Evolutionary conservation across 2,888 invertebrate genomes (phyloP), one percentile per base, ranked within the genome.

Genomic region (Strigamia transsilvanica): DNA sequence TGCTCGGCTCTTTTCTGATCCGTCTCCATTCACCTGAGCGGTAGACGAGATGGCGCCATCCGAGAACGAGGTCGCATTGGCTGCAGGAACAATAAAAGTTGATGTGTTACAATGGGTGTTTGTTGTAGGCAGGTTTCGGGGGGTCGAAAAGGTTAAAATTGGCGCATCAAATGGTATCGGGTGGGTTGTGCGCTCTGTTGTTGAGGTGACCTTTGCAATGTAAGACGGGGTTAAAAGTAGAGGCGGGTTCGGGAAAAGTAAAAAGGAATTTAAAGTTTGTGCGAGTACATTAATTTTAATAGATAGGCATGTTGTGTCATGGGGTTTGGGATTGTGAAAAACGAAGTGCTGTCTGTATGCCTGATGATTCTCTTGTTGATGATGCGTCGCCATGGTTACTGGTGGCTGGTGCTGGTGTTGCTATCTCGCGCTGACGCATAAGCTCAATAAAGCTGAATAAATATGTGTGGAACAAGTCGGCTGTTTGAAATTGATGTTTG

Each of bases 21-120:
- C 56, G 56, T 56, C 56, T 56, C 56, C 56, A 56, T 56, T 56
- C 56, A 56, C 56, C 56, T 56, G 56, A 56, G 56, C 56, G 21
- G 56, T 56, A 56, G 56, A 56, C 56, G 56, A 56, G 56, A 21
- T 56, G 56, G 56, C 56, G 56, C 56, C 56, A 56, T 18, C n/a
- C 56, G 56, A 56, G 56, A 56, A n/a, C 56, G 56, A 56, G 56
- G 56, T 56, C 56, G 56, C 56, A 56, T 56, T 56, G 56, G 56
- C 56, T 56, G 56, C 56, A 56, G 56, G 56, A 56, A 56, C 56
- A 56, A 56, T 56, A 56, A 56, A 56, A 56, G 56, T 21, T 56
- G 56, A 56, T 56, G n/a, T 56, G 56, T 18, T 56, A 56, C 56
- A 56, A 56, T 56, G 56, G 56, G n/a, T 18, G 56, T 56, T 56